Evolutionary conservation across 2,797 vertebrate species (phyloP).

Genomic region (Erpetoichthys calabaricus): DNA sequence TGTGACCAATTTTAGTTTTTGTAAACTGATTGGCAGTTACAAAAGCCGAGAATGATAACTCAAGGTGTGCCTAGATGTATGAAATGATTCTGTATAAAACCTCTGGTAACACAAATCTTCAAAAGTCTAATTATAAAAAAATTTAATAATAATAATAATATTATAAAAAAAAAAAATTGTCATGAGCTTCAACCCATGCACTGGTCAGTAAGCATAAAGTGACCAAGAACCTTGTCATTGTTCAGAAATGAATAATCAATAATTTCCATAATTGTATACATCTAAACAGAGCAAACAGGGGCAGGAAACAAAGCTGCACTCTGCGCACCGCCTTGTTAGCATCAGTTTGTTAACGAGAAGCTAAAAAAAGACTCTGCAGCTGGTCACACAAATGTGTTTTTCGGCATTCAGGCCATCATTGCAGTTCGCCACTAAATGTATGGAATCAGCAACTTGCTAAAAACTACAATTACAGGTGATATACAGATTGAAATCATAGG

Average conservation of each 20-base stretch:
- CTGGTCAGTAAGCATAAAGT: conserved; percentile 52
- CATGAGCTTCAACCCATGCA: no score
- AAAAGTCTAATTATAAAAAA: no score
- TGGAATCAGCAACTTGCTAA: conserved; percentile 97
- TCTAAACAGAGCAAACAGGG: conserved; percentile 78
- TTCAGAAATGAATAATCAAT: conserved; percentile 57
- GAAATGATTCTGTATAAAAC: neutral
- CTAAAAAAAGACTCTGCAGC: conserved; percentile 92
- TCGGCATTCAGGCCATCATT: conserved; percentile 72
- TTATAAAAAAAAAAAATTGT: no score
- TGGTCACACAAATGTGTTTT: conserved; percentile 79
- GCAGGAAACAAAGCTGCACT: conserved; percentile 80
- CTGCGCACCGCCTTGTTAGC: conserved; percentile 66
- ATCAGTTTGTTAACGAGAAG: conserved; percentile 73
- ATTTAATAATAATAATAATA: no score
- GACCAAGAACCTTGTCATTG: conserved; percentile 55
- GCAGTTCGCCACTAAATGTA: conserved; percentile 94
- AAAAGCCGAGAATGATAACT: neutral
- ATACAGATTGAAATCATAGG: conserved; percentile 99
- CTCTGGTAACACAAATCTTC: no score
- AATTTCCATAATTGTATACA: conserved; percentile 90
- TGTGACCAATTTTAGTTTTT: neutral
- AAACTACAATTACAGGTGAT: conserved; percentile 99
- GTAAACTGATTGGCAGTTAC: neutral
- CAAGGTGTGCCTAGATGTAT: neutral